Percentiles rank a stretch among this genome's conserved stretches.
Evolutionary conservation across 2,113 vertebrate species (phyloP).

Genomic region (Bos indicus): DNA sequence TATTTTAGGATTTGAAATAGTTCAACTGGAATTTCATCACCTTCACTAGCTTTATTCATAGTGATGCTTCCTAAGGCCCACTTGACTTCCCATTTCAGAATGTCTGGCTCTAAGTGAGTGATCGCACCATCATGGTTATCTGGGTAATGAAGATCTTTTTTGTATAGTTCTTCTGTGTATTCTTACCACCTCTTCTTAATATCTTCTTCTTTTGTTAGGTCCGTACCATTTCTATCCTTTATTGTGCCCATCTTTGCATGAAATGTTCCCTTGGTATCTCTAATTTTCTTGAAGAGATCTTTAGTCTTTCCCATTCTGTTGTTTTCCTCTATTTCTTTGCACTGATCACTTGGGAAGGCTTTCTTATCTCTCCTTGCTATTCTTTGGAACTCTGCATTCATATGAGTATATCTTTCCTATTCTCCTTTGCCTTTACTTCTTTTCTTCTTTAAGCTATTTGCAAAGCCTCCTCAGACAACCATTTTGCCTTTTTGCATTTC

Average conservation of each 20-base stretch:
- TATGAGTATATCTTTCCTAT: background rate
- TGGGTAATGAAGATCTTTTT: background rate
- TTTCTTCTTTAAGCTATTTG: background rate
- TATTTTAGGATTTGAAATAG: background rate
- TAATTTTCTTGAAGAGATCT: background rate
- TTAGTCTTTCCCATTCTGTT: background rate
- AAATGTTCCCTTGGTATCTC: background rate
- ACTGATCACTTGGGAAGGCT: background rate
- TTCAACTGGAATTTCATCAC: background rate
- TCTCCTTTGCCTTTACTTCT: background rate
- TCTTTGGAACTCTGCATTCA: background rate
- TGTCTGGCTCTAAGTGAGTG: background rate
- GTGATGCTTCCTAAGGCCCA: background rate
- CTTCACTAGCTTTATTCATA: background rate
- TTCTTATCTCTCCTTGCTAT: background rate
- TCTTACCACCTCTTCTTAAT: background rate
- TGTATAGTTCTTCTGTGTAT: background rate
- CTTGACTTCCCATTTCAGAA: background rate
- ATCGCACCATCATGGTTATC: background rate
- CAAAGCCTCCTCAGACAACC: background rate
- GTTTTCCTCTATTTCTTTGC: background rate
- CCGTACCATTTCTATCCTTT: background rate
- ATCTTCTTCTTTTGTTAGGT: background rate
- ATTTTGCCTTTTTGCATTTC: background rate
- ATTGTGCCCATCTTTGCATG: background rate